Conservation (phyloP, 2,888 invertebrate genomes). For the Thymelicus acteon region DNA sequence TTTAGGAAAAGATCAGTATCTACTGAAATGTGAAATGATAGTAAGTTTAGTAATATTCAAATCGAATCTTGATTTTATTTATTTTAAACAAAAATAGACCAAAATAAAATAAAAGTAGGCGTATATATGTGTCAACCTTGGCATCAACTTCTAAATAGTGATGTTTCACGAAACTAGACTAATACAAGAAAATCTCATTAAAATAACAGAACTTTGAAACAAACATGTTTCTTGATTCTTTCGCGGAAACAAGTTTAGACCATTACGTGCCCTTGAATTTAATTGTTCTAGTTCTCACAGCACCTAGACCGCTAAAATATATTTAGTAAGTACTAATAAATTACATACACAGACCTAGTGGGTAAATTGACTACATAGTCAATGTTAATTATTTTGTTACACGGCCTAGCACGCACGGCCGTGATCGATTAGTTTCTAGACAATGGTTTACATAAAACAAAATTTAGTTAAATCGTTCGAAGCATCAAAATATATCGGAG, state of each 20-base stretch:
- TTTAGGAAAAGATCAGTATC: too few species aligned
- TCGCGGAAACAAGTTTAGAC: background rate
- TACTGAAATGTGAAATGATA: too few species aligned
- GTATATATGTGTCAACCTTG: background rate
- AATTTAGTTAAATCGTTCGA: too few species aligned
- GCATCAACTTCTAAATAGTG: background rate
- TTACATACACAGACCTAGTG: background rate
- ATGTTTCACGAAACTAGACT: background rate
- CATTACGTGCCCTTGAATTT: constrained; percentile 14
- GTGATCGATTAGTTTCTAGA: too few species aligned
- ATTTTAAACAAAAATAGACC: too few species aligned
- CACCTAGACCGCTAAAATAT: background rate
- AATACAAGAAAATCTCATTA: constrained; percentile 17
- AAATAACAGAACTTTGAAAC: background rate
- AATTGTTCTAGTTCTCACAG: constrained; percentile 23
- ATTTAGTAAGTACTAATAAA: constrained; percentile 7
- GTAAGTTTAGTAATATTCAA: too few species aligned
- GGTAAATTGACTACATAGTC: background rate
- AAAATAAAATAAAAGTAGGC: too few species aligned
- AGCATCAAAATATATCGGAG: too few species aligned
- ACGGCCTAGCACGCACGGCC: background rate
- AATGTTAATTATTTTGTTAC: background rate
- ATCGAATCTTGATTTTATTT: too few species aligned
- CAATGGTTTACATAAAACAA: too few species aligned
- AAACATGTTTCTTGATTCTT: background rate